These are phyloP conservation scores for Leptinotarsa texana DNA, from an alignment of 1,140 invertebrate genomes.

Conservation along the genomic window DNA sequence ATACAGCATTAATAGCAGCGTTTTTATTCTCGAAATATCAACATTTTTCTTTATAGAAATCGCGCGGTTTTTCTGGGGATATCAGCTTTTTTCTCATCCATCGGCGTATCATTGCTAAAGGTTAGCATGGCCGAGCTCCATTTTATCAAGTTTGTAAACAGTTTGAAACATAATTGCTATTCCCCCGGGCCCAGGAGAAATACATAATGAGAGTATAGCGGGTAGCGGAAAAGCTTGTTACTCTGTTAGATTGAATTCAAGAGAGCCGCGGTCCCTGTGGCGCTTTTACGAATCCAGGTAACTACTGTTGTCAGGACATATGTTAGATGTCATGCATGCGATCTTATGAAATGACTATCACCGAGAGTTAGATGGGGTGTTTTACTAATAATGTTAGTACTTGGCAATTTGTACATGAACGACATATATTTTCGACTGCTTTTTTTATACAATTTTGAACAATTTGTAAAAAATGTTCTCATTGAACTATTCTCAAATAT, in stretches of 20 bases:
- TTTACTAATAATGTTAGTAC: not conserved
- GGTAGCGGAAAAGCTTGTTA: conserved; percentile 13
- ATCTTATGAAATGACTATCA: not conserved
- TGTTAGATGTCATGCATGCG: not conserved
- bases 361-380: not conserved
- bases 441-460: no score
- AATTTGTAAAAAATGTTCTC: no score
- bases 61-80: no score
- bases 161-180: not conserved
- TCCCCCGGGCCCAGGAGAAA: not conserved
- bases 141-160: conserved; percentile 3
- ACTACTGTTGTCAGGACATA: not conserved
- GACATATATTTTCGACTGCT: no score
- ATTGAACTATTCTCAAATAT: no score
- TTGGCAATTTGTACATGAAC: no score
- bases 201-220: not conserved
- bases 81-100: not conserved
- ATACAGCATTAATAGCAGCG: no score
- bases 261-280: conserved; percentile 9
- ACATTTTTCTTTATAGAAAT: no score
- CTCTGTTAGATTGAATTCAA: conserved; percentile 19
- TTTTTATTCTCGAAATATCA: no score
- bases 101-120: not conserved
- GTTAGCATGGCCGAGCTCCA: not conserved
- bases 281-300: conserved; percentile 2